Percentiles rank a stretch among this genome's conserved stretches.
These are phyloP conservation scores for Olivierus martensii DNA, from an alignment of 1,140 invertebrate genomes.

Conservation along the genomic window DNA sequence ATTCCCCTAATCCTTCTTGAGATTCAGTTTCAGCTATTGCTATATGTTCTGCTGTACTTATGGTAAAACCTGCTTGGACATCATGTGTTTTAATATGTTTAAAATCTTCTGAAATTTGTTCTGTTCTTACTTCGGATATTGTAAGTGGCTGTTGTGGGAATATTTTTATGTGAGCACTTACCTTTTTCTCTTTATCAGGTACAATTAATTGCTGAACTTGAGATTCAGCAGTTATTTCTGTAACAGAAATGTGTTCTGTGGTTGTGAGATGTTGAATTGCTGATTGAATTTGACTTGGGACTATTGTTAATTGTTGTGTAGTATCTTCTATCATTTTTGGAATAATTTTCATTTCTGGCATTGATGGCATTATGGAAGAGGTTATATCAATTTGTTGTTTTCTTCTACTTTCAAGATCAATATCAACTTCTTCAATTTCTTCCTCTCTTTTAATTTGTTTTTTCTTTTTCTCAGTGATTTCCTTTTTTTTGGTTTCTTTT, in stretches of 20 bases:
- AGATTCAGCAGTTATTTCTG: not conserved
- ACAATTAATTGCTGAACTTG: not conserved
- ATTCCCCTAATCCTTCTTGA: conserved; percentile 12
- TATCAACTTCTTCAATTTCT: not conserved
- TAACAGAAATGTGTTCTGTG: not conserved
- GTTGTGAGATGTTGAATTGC: not conserved
- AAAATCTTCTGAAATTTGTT: conserved; percentile 15
- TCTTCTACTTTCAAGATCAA: not conserved
- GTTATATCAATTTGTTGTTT: not conserved
- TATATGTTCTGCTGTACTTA: conserved; percentile 10
- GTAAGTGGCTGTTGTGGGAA: conserved; percentile 12
- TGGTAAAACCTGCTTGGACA: conserved; percentile 7
- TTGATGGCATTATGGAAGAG: too few relatives aligned
- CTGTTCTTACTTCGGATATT: conserved; percentile 11
- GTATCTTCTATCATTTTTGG: not conserved
- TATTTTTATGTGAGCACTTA: conserved; percentile 7
- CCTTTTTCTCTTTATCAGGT: conserved; percentile 2
- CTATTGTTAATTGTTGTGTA: not conserved
- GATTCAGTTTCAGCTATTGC: conserved; percentile 7
- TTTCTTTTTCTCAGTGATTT: not conserved
- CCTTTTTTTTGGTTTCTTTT: conserved; percentile 3
- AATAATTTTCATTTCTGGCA: not conserved
- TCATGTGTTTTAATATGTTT: conserved; percentile 2
- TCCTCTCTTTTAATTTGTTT: not conserved
- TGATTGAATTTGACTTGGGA: too few relatives aligned